Conservation (phyloP, 2,888 invertebrate genomes). For the Bombylius discolor region DNA sequence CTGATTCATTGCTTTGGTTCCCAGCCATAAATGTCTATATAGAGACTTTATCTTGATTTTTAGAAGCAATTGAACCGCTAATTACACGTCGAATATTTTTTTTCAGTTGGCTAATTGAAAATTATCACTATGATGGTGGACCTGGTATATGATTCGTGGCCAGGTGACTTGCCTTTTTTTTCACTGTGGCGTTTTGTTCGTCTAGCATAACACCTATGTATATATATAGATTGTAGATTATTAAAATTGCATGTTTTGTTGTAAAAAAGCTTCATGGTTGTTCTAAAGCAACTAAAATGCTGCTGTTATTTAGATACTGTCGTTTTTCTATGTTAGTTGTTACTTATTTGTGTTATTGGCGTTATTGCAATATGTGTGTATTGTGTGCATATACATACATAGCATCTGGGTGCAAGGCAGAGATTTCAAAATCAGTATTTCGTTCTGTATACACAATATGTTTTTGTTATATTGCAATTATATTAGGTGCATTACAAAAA, state of each 20-base stretch:
- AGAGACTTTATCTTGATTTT: neutral
- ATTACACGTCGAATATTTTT: slow-evolving; percentile 5
- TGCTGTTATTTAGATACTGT: neutral
- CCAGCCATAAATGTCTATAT: neutral
- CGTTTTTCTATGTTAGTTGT: neutral
- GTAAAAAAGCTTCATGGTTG: neutral
- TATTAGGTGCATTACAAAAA: too few relatives aligned
- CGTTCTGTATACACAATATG: too few relatives aligned
- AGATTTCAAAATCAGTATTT: neutral
- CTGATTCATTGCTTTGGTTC: neutral
- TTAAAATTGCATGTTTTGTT: too few relatives aligned
- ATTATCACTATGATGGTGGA: slow-evolving; percentile 5
- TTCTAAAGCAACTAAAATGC: neutral
- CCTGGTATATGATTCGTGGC: neutral
- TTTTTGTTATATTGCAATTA: too few relatives aligned
- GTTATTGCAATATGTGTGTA: too few relatives aligned
- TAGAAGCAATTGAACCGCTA: slow-evolving; percentile 5
- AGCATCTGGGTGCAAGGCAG: neutral
- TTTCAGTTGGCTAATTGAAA: slow-evolving; percentile 9
- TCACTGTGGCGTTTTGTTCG: neutral
- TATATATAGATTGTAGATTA: too few relatives aligned
- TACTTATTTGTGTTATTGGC: neutral
- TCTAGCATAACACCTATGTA: neutral
- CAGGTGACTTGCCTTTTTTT: slow-evolving; percentile 5
- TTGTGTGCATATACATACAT: neutral